phyloP scores from a whole-genome alignment of 2,797 vertebrate genomes.

The Hippocampus kuda region DNA sequence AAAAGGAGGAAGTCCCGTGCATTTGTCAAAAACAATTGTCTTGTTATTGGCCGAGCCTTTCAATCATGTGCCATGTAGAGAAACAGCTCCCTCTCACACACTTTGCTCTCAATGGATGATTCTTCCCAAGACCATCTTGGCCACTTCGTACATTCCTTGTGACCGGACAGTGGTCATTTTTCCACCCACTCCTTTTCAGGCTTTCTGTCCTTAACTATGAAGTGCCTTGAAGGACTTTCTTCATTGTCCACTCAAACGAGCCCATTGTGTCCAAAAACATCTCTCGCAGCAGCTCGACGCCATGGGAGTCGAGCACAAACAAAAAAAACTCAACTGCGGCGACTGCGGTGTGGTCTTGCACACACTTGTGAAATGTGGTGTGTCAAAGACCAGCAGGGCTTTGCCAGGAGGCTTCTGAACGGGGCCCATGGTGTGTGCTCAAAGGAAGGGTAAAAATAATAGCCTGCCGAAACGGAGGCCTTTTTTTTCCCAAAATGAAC shows the following conservation, averaged over 20 bases:
- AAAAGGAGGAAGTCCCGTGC: background rate
- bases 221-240: slow-evolving; percentile 40
- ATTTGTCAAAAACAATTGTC: slow-evolving; percentile 9
- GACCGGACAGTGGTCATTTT: slow-evolving; percentile 45
- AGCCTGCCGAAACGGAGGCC: slow-evolving; percentile 9
- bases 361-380: slow-evolving; percentile 54
- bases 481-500: slow-evolving; percentile 43
- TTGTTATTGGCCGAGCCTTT: slow-evolving; percentile 16
- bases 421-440: slow-evolving; percentile 8
- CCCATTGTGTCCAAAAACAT: slow-evolving; percentile 54
- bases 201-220: slow-evolving; percentile 44
- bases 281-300: slow-evolving; percentile 31
- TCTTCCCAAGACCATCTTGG: slow-evolving; percentile 37
- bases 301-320: slow-evolving; percentile 11
- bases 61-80: slow-evolving; percentile 13
- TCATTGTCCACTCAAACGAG: slow-evolving; percentile 50
- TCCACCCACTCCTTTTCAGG: slow-evolving; percentile 36
- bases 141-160: slow-evolving; percentile 32
- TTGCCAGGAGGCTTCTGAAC: slow-evolving; percentile 33
- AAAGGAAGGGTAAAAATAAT: slow-evolving; percentile 22
- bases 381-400: slow-evolving; percentile 42
- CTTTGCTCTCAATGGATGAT: slow-evolving; percentile 46
- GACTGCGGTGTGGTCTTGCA: slow-evolving; percentile 37
- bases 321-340: slow-evolving; percentile 26
- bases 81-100: slow-evolving; percentile 26